Evolutionary conservation across 2,797 vertebrate species (phyloP).

Genomic region (Pelobates cultripes): DNA sequence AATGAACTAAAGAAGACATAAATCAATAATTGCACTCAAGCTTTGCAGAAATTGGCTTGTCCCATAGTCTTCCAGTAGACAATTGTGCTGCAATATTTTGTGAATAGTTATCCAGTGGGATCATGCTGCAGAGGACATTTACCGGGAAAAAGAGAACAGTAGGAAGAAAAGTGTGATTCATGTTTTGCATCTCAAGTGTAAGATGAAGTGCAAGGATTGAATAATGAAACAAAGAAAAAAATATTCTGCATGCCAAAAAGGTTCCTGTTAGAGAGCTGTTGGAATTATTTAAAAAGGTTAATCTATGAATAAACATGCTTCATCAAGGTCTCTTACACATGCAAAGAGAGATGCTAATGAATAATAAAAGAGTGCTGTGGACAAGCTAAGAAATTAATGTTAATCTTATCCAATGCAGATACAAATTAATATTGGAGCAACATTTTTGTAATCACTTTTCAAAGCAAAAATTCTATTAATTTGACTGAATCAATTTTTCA

Average conservation of each 20-base stretch:
- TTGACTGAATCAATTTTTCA: constrained; percentile 89
- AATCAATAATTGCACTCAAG: constrained; percentile 67
- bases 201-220: constrained; percentile 84
- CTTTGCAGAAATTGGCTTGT: constrained; percentile 67
- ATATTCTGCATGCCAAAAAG: constrained; percentile 92
- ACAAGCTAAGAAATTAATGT: constrained; percentile 82
- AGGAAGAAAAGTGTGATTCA: constrained; percentile 80
- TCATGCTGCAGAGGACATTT: constrained; percentile 79
- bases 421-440: constrained; percentile 90
- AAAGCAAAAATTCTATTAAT: constrained; percentile 91
- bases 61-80: constrained; percentile 65
- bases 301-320: constrained; percentile 98
- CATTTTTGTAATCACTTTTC: constrained; percentile 87
- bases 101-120: constrained; percentile 80
- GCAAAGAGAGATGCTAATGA: constrained; percentile 91
- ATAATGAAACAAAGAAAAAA: constrained; percentile 95
- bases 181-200: constrained; percentile 91
- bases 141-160: constrained; percentile 72
- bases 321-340: constrained; percentile 92
- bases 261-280: constrained; percentile 91
- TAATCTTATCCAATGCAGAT: constrained; percentile 83
- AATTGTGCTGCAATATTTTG: constrained; percentile 82
- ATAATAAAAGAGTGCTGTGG: constrained; percentile 92
- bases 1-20: constrained; percentile 71
- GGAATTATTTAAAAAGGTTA: constrained; percentile 99